Conservation (phyloP, 2,888 invertebrate genomes). For the Cosmorhoe ocellata region DNA sequence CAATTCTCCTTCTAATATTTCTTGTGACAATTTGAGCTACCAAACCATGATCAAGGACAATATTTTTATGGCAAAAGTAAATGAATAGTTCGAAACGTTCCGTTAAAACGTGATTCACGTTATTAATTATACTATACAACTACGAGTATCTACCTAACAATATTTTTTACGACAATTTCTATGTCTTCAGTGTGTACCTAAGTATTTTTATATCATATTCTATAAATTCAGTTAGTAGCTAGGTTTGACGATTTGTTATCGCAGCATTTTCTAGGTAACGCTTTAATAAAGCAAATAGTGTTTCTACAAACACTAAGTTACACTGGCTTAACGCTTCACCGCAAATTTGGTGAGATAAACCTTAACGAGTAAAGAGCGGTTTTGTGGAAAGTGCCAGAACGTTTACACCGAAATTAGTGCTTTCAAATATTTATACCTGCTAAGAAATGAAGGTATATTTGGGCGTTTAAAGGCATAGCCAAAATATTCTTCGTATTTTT, state of each 20-base stretch:
- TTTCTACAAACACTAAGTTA: conserved; percentile 8
- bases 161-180: no score
- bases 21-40: conserved; percentile 28
- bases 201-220: conserved; percentile 1
- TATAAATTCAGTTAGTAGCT: conserved; percentile 1
- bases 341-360: conserved; percentile 22
- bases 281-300: conserved; percentile 10
- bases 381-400: conserved; percentile 11
- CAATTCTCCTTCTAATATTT: conserved; percentile 46
- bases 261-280: conserved; percentile 3
- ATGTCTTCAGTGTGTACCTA: not conserved
- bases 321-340: conserved; percentile 11
- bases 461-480: not conserved
- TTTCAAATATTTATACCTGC: conserved; percentile 13
- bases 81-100: no score
- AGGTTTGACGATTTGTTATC: not conserved
- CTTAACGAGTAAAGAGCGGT: conserved; percentile 17
- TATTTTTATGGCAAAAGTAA: no score
- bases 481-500: no score
- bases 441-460: no score
- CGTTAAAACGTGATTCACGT: no score
- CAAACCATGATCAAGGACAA: no score
- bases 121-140: no score
- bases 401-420: conserved; percentile 18
- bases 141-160: no score